Evolutionary conservation across 2,113 vertebrate species (phyloP), one percentile per base, ranked within the genome.

Genomic region (Semicossyphus pulcher): DNA sequence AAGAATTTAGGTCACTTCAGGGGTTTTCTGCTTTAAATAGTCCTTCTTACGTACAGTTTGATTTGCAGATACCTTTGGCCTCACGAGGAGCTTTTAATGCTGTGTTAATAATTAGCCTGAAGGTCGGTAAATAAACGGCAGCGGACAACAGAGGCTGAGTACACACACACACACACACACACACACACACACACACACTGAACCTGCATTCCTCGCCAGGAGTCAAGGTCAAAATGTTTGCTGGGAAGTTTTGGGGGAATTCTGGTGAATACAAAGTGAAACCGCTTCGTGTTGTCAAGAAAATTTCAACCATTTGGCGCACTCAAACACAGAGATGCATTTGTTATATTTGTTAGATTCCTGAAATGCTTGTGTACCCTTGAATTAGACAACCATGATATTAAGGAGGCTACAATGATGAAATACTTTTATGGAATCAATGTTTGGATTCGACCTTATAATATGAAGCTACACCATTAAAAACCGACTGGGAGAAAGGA

Each of bases 41-140:
- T 32, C n/a, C 16, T 53, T 66, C 28, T 52, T 10, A 52, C 36
- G 21, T 42, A 51, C 10, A 54, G 42, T 63, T 73, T 62, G 15
- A 89, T 69, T 73, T 73, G 41, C 39, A 66, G 21, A 15, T 69
- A 21, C 29, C 6, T 73, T 48, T 61, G 45, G 23, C 57, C 54
- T 26, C 64, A 64, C 51, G 39, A 1, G 52, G 34, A 58, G 61
- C 29, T 53, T 68, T 81, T 56, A 68, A 81, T 37, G 41, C 48
- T 12, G 5, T 8, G 73, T 92, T 92, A 93, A 92, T 90, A 76
- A 91, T 91, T 89, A 88, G 36, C 87, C 60, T 39, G 37, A 72
- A 72, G 82, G 86, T 83, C 23, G n/a, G 87, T 71, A 88, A 90
- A 91, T 82, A 91, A 65, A 87, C 48, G 3, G 0, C 59, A 52